Evolutionary conservation across 2,113 vertebrate species (phyloP), one percentile per base, ranked within the genome.

Genomic region (Eudyptes chrysolophus): DNA sequence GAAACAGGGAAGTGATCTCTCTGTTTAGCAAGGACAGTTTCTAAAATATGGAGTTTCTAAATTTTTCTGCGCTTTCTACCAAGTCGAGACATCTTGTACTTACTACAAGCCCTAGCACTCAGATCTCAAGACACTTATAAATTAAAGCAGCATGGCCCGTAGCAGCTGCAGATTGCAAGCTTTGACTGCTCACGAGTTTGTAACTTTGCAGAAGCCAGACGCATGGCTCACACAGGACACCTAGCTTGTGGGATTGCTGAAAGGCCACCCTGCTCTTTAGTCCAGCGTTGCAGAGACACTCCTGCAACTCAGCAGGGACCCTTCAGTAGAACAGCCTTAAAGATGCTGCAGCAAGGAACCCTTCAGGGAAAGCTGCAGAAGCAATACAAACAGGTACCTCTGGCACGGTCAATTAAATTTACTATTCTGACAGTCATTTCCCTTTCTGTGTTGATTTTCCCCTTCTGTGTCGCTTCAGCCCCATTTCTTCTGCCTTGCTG

Each of bases 191-290:
- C 65, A 5, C 8, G 22, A 7, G 64, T 16, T 34, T 34, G 5
- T 27, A 64, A 30, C 36, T 66, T 19, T 52, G 68, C 57, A 61
- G 61, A 71, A 87, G 21, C 32, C 49, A 6, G 12, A 42, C 1
- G 1, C 6, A 6, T 2, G 27, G n/a, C 4, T 65, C 66, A 19
- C 0, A 0, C 46, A 21, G 61, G 36, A 40, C 46, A 42, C 5
- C 1, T 0, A 32, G 16, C 25, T 19, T 19, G 22, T 24, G 48
- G 30, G 42, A 18, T 13, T 34, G 72, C 26, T 26, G 57, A 38
- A 83, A 51, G 34, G 24, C 44, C 49, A 29, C 57, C 29, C 55
- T 40, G 44, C 46, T 61, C 32, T 51, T 36, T 20, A 61, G 15
- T 22, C 36, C 57, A 62, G 46, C 14, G 0, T 8, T 21, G 26